A percentile compares a stretch with the other conserved stretches of the same genome.
phyloP scores from a whole-genome alignment of 1,140 invertebrate species.

The Aphaenogaster floridana region DNA sequence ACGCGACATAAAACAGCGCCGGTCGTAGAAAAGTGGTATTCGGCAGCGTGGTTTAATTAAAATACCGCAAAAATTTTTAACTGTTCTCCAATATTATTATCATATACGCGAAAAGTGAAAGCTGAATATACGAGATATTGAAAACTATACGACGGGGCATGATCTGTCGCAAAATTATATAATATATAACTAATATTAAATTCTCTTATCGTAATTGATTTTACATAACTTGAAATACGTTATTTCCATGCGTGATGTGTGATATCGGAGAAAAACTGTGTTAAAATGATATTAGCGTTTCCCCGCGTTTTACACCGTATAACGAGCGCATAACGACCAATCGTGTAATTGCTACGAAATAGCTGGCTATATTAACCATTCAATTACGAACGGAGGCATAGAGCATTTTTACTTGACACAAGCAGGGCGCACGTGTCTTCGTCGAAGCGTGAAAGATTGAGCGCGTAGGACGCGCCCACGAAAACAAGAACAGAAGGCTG shows the following conservation, averaged over 20 bases:
- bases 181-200: conserved; percentile 35
- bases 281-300: conserved; percentile 18
- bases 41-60: conserved; percentile 68
- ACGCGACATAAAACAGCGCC: conserved; percentile 35
- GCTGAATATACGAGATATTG: neutral
- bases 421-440: conserved; percentile 47
- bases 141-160: neutral
- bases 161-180: neutral
- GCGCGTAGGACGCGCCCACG: conserved; percentile 38
- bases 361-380: conserved; percentile 20
- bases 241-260: neutral
- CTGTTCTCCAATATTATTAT: conserved; percentile 51
- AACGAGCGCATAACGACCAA: conserved; percentile 3
- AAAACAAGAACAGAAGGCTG: conserved; percentile 41
- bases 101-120: conserved; percentile 40
- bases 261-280: neutral
- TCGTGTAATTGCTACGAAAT: neutral
- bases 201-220: conserved; percentile 40
- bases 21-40: conserved; percentile 5
- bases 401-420: conserved; percentile 29
- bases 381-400: conserved; percentile 4
- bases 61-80: conserved; percentile 63
- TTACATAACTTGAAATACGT: conserved; percentile 11
- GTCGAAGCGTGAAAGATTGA: conserved; percentile 68
- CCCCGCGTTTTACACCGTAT: neutral